These are phyloP conservation scores for Limnephilus marmoratus DNA, from an alignment of 2,888 invertebrate genomes.

Conservation along the genomic window DNA sequence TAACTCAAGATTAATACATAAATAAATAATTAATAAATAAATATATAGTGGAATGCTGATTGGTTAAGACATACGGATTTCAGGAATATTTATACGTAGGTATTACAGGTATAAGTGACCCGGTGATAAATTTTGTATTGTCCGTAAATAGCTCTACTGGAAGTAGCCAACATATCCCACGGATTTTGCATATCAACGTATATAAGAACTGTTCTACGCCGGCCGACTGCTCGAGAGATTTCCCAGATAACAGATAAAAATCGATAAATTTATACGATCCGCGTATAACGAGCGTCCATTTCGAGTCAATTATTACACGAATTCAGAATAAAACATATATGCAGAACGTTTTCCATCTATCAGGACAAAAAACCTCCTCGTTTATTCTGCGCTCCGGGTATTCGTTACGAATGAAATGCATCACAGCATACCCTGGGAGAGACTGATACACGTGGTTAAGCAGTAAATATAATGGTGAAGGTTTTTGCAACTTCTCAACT, in stretches of 20 bases:
- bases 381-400: neutral
- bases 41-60: neutral
- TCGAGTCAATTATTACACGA: neutral
- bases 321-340: slow-evolving; percentile 2
- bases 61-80: neutral
- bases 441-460: neutral
- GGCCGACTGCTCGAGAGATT: neutral
- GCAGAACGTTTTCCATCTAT: neutral
- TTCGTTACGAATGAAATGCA: neutral
- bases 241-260: neutral
- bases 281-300: slow-evolving; percentile 2
- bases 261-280: neutral
- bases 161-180: neutral
- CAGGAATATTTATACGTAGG: neutral
- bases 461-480: neutral
- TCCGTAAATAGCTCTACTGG: neutral
- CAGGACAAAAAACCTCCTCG: neutral
- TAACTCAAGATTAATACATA: too few species aligned
- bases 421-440: neutral
- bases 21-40: too few species aligned
- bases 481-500: neutral
- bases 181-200: neutral
- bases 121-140: neutral
- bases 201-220: neutral
- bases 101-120: neutral